Percentiles rank a stretch among this genome's conserved stretches.
These are phyloP conservation scores for Drosophila paramelanica DNA, from an alignment of 2,888 invertebrate species.

Conservation along the genomic window DNA sequence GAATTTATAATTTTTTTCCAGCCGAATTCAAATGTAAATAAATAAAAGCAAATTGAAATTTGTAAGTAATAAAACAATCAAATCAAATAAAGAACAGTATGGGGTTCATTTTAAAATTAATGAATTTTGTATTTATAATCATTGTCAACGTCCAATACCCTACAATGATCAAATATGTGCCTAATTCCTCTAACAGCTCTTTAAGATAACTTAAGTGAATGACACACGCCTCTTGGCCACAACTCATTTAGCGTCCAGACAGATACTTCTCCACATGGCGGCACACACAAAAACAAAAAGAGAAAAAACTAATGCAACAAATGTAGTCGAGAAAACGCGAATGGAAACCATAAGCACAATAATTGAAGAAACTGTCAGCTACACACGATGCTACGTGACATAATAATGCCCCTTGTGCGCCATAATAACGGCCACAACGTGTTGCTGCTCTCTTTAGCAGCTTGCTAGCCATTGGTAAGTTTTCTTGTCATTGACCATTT, in stretches of 20 bases:
- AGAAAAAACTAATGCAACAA: slow-evolving; percentile 26
- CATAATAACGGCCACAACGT: slow-evolving; percentile 65
- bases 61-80: neutral
- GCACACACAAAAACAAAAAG: slow-evolving; percentile 1
- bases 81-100: neutral
- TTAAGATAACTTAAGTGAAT: slow-evolving; percentile 32
- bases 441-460: slow-evolving; percentile 48
- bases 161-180: neutral
- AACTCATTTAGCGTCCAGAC: slow-evolving; percentile 62
- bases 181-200: slow-evolving; percentile 9
- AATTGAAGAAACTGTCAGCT: slow-evolving; percentile 79
- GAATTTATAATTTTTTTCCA: slow-evolving; percentile 1
- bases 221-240: slow-evolving; percentile 59
- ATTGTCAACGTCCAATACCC: no score
- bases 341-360: slow-evolving; percentile 75
- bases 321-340: slow-evolving; percentile 60
- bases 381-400: slow-evolving; percentile 74
- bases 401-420: slow-evolving; percentile 69
- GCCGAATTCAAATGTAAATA: neutral
- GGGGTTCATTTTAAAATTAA: neutral
- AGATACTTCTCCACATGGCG: slow-evolving; percentile 34
- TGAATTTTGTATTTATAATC: no score
- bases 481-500: slow-evolving; percentile 61
- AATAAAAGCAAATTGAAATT: neutral
- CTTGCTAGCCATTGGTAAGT: slow-evolving; percentile 23